These are phyloP conservation scores for Chloroclysta siterata DNA, from an alignment of 2,888 invertebrate species.

Conservation along the genomic window DNA sequence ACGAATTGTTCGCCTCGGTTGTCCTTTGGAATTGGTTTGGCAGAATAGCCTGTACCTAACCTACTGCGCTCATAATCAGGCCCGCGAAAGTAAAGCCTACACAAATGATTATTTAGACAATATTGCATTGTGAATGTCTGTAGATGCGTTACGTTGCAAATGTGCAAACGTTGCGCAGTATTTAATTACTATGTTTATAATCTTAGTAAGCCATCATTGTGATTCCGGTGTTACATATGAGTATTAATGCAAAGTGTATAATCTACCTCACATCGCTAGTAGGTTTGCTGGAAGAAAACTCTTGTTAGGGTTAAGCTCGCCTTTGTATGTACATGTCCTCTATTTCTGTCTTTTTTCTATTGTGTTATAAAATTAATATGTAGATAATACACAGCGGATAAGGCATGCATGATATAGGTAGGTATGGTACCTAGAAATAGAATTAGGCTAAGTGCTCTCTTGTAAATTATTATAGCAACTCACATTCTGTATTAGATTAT, in stretches of 20 bases:
- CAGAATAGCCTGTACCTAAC: conserved; percentile 6
- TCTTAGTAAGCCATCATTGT: conserved; percentile 60
- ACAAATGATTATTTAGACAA: background rate
- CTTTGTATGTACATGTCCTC: no score
- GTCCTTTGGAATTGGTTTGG: conserved; percentile 14
- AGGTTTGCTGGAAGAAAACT: no score
- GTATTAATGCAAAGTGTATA: conserved; percentile 2
- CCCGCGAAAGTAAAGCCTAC: conserved; percentile 6
- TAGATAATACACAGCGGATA: no score
- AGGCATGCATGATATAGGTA: no score
- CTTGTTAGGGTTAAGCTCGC: no score
- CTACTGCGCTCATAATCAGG: background rate
- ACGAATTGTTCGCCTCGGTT: conserved; percentile 12
- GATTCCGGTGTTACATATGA: conserved; percentile 30
- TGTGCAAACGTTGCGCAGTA: conserved; percentile 31
- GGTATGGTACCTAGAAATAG: no score
- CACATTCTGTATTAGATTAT: no score
- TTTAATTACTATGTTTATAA: conserved; percentile 41
- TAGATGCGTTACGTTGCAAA: conserved; percentile 30
- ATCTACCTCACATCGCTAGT: no score
- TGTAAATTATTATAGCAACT: no score
- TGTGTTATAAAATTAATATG: no score
- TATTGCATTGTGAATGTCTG: conserved; percentile 10
- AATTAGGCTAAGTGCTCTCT: no score
- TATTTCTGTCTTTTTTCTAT: no score